Evolutionary conservation across 2,888 invertebrate species (phyloP), one percentile per base, ranked within the genome.

Genomic region (Achlya flavicornis): DNA sequence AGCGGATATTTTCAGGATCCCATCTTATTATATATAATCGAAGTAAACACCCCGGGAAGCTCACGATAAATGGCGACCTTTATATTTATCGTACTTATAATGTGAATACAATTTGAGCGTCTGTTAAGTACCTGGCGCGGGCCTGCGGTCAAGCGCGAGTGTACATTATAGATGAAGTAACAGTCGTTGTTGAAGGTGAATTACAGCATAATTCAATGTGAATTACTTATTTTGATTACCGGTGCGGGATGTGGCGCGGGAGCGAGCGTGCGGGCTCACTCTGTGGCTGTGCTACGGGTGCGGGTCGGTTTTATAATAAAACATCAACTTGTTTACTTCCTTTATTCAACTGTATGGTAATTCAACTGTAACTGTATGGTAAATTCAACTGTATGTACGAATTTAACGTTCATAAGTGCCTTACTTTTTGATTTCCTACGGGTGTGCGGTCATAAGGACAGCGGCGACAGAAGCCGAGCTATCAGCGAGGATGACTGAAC

Each of bases 171-270:
- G 3, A 14, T 48, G 16, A 53, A 53, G 19, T 10, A 19, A 19
- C 53, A 53, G 53, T 53, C 53, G 53, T 19, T 48, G 48, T 41
- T 19, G 19, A 53, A 53, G 53, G 53, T 53, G 19, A 53, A 53
- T n/a, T n/a, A n/a, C n/a, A n/a, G n/a, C n/a, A n/a, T n/a, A n/a
- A n/a, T n/a, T n/a, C n/a, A n/a, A n/a, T n/a, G 53, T 53, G 19
- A 53, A 53, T 53, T 53, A 53, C 53, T 7, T 53, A 53, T 53
- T 53, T 19, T 19, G 53, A 53, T 53, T 53, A 53, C 53, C 53
- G 53, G 19, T 53, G 53, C 53, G 53, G 53, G 53, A 7, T 53
- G 53, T 10, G 53, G 48, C 7, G 46, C 6, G 43, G 12, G 43
- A 8, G 43, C 43, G 43, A 14, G 46, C 4, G 53, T 19, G 53